A percentile compares a stretch with the other conserved stretches of the same genome.
phyloP scores from a whole-genome alignment of 2,888 invertebrate species.

The Chymomyza caudatula region DNA sequence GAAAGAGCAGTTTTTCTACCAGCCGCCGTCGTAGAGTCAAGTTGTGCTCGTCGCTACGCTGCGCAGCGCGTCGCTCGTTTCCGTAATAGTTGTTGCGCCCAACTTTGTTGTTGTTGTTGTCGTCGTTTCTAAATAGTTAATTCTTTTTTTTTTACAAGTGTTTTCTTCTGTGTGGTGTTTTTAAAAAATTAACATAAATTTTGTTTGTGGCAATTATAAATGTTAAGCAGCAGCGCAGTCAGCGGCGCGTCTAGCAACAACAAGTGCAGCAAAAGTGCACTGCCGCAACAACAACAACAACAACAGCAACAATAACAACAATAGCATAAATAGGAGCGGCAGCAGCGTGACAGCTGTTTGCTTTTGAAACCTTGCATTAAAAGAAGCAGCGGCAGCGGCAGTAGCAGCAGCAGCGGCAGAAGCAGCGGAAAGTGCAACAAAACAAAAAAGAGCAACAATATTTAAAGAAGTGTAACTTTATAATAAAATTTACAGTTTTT shows the following conservation, averaged over 20 bases:
- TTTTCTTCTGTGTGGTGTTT: slow-evolving; percentile 16
- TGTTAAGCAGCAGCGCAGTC: neutral
- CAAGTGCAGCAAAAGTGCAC: slow-evolving; percentile 21
- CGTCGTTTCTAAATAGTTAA: slow-evolving; percentile 25
- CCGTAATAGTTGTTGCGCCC: no score
- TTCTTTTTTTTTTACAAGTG: slow-evolving; percentile 3
- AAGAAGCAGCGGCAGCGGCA: no score
- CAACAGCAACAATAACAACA: slow-evolving; percentile 20
- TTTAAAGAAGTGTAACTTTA: no score
- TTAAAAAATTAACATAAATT: slow-evolving; percentile 17
- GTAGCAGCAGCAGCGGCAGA: no score
- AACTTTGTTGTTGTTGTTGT: slow-evolving; percentile 23
- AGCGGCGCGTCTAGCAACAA: slow-evolving; percentile 16
- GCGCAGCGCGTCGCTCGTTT: slow-evolving; percentile 39
- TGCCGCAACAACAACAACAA: slow-evolving; percentile 17
- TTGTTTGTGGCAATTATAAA: neutral
- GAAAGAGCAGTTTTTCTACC: slow-evolving; percentile 57
- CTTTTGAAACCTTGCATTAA: slow-evolving; percentile 22
- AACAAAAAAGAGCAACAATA: slow-evolving; percentile 14
- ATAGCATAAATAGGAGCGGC: slow-evolving; percentile 5
- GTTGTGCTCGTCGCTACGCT: slow-evolving; percentile 53
- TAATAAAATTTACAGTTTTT: slow-evolving; percentile 17
- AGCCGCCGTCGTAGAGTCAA: slow-evolving; percentile 46
- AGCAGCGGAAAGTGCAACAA: slow-evolving; percentile 25
- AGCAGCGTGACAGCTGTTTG: slow-evolving; percentile 55